Conservation (phyloP, 2,113 vertebrate species). For the Chunga burmeisteri region DNA sequence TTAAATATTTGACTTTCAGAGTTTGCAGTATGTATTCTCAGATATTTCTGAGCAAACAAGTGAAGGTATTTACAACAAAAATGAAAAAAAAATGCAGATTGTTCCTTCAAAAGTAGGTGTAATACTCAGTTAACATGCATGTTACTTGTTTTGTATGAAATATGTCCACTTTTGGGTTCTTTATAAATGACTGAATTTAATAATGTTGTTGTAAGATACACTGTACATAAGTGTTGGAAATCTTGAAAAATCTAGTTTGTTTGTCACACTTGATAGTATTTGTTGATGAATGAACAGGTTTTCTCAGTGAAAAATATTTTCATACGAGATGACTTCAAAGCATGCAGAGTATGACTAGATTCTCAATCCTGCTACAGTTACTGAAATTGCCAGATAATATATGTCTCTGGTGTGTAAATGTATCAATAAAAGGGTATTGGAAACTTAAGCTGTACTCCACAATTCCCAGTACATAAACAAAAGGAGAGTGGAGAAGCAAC, state of each 20-base stretch:
- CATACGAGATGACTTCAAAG: background rate
- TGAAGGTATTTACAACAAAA: slow-evolving; percentile 10
- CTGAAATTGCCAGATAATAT: background rate
- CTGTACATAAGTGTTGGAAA: background rate
- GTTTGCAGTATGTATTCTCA: slow-evolving; percentile 27
- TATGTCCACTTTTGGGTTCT: background rate
- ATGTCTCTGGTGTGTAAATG: background rate
- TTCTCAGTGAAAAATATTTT: background rate
- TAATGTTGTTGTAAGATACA: background rate
- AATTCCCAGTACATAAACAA: background rate
- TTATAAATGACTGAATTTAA: background rate
- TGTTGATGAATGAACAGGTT: background rate
- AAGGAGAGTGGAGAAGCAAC: background rate
- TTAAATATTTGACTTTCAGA: background rate
- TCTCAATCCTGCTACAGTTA: background rate
- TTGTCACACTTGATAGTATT: background rate
- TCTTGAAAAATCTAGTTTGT: background rate
- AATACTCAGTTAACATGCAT: background rate
- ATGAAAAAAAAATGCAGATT: background rate
- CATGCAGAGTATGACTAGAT: background rate
- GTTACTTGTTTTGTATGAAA: background rate
- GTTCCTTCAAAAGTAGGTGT: background rate
- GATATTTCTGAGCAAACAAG: slow-evolving; percentile 20
- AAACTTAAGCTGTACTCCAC: background rate
- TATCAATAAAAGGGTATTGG: background rate